Conservation (phyloP, 2,113 vertebrate species). For the Eudorcas thomsonii region DNA sequence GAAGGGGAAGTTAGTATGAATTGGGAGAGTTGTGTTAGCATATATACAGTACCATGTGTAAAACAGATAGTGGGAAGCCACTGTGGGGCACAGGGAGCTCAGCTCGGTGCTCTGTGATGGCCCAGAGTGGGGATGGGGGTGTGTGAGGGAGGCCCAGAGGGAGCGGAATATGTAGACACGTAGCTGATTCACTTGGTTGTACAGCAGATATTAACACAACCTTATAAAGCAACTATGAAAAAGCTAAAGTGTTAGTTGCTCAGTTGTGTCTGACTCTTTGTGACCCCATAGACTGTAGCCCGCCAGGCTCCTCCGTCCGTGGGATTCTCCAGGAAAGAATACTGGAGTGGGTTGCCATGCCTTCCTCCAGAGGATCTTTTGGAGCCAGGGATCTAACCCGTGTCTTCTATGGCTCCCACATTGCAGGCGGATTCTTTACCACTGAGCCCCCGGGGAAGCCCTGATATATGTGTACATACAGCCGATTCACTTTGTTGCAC, state of each 20-base stretch:
- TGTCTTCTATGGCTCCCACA: neutral
- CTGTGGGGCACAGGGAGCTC: neutral
- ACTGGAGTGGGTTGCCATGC: neutral
- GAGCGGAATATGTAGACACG: fast-evolving
- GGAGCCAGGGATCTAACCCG: neutral
- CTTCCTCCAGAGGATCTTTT: neutral
- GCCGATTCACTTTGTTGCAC: neutral
- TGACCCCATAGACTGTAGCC: neutral
- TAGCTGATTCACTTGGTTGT: neutral
- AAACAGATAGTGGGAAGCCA: neutral
- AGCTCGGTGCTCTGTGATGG: neutral
- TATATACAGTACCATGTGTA: neutral
- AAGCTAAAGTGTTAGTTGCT: neutral
- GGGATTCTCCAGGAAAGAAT: neutral
- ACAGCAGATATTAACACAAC: neutral
- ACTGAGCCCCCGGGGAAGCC: neutral
- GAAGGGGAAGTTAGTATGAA: neutral
- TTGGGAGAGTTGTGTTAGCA: neutral
- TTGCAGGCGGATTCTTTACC: neutral
- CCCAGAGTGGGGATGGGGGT: neutral
- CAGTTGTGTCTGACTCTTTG: neutral
- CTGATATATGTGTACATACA: neutral
- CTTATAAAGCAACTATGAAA: neutral
- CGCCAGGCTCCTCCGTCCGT: neutral
- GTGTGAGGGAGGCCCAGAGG: neutral